Evolutionary conservation across 2,113 vertebrate species (phyloP).

Genomic region (Coturnix japonica): DNA sequence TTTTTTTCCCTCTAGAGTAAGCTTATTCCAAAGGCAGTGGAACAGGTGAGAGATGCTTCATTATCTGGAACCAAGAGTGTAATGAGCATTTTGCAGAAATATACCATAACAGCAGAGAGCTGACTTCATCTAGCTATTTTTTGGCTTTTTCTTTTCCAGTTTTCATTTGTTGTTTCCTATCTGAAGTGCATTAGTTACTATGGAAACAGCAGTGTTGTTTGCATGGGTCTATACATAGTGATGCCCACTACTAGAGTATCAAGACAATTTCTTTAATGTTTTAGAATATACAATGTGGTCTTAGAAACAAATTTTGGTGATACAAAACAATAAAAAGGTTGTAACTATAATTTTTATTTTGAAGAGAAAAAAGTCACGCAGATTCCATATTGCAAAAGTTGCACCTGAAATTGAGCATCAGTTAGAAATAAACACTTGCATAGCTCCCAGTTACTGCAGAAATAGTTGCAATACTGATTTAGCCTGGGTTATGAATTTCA

Average conservation of each 20-base stretch:
- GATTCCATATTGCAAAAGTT: not conserved
- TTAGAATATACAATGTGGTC: not conserved
- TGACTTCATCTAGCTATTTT: not conserved
- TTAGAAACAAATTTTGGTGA: not conserved
- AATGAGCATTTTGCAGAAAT: not conserved
- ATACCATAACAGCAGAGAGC: not conserved
- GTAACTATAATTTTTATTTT: not conserved
- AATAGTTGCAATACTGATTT: not conserved
- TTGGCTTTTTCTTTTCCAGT: not conserved
- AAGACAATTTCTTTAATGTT: not conserved
- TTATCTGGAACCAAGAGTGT: not conserved
- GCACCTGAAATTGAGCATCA: not conserved
- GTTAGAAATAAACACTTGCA: fast-evolving
- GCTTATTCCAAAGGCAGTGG: not conserved
- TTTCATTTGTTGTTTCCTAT: not conserved
- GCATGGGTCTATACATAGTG: not conserved
- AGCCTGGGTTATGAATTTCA: not conserved
- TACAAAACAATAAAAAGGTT: not conserved
- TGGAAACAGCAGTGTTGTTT: not conserved
- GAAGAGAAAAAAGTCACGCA: not conserved
- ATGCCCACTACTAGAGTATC: not conserved
- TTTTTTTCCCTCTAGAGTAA: not conserved
- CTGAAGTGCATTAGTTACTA: not conserved
- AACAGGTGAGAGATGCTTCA: not conserved
- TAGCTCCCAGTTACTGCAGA: not conserved